Evolutionary conservation across 2,113 vertebrate species (phyloP).

Genomic region (Sterrhoptilus dennistouni): DNA sequence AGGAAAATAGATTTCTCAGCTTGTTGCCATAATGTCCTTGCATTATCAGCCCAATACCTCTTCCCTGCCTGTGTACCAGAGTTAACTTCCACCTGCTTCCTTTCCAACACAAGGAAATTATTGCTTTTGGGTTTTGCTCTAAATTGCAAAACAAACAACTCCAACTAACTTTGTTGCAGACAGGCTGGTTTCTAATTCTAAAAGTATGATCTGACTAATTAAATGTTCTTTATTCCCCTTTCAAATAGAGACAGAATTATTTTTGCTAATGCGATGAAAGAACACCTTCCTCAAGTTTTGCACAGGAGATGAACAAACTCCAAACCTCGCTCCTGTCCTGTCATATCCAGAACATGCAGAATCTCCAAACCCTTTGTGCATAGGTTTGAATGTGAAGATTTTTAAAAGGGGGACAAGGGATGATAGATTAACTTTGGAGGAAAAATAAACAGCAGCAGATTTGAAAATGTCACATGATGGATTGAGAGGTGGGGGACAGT

Average conservation of each 20-base stretch:
- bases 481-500: not conserved
- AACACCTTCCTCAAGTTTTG: not conserved
- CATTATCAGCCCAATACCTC: not conserved
- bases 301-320: not conserved
- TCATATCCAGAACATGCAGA: not conserved
- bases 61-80: not conserved
- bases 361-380: not conserved
- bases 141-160: not conserved
- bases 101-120: not conserved
- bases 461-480: not conserved
- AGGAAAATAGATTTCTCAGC: not conserved
- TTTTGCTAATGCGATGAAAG: fast-evolving
- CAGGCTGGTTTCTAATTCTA: not conserved
- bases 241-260: not conserved
- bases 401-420: fast-evolving
- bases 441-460: not conserved
- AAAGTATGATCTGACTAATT: not conserved
- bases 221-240: not conserved
- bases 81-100: not conserved
- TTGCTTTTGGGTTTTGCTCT: not conserved
- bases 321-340: not conserved
- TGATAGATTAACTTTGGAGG: not conserved
- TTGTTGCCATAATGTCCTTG: not conserved
- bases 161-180: not conserved
- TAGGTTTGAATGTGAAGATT: not conserved